phyloP scores from a whole-genome alignment of 2,888 invertebrate species.

The Macaria notata region DNA sequence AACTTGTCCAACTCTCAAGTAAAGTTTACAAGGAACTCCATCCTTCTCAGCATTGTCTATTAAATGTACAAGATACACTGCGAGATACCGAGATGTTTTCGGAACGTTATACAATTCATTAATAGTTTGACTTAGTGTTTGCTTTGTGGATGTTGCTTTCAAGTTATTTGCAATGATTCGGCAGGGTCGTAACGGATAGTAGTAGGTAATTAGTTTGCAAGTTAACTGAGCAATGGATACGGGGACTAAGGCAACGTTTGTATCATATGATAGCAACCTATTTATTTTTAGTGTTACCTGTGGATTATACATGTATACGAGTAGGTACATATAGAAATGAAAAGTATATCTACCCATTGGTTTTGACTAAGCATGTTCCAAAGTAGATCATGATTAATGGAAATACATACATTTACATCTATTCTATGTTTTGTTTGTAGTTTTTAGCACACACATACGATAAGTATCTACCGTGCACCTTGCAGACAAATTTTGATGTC shows the following conservation, averaged over 20 bases:
- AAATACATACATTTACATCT: too few relatives aligned
- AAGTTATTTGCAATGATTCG: conserved; percentile 19
- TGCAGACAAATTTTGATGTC: too few relatives aligned
- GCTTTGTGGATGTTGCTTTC: conserved; percentile 28
- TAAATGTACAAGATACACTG: conserved; percentile 72
- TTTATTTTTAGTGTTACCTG: too few relatives aligned
- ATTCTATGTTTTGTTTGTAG: too few relatives aligned
- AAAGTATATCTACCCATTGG: too few relatives aligned
- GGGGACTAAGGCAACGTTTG: neutral
- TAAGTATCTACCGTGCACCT: too few relatives aligned
- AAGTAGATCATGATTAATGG: too few relatives aligned
- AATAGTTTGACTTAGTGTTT: conserved; percentile 42
- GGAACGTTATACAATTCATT: conserved; percentile 48
- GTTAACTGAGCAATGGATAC: neutral
- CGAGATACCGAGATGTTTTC: conserved; percentile 57
- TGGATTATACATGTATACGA: too few relatives aligned
- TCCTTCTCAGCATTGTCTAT: conserved; percentile 71
- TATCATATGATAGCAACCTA: too few relatives aligned
- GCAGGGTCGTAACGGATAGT: conserved; percentile 9
- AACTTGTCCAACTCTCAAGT: conserved; percentile 67
- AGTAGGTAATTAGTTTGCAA: neutral
- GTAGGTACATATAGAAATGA: too few relatives aligned
- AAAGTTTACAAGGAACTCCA: conserved; percentile 73
- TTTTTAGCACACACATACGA: too few relatives aligned
- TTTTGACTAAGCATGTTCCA: too few relatives aligned